Percentiles rank a stretch among this genome's conserved stretches.
phyloP scores from a whole-genome alignment of 2,888 invertebrate genomes.

The Brachycybe producta region DNA sequence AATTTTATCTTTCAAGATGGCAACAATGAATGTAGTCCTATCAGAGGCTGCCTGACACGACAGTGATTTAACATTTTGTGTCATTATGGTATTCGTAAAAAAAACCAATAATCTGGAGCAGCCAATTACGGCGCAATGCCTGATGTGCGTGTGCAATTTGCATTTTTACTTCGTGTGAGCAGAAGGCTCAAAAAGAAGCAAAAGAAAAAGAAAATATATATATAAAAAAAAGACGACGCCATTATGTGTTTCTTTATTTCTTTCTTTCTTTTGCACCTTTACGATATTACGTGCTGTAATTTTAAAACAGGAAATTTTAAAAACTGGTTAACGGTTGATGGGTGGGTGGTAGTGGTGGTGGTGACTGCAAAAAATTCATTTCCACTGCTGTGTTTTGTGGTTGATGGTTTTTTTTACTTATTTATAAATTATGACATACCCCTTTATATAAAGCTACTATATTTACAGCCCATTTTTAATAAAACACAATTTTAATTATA shows the following conservation, averaged over 20 bases:
- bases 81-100: conserved; percentile 11
- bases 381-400: too few relatives aligned
- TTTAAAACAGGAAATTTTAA: too few relatives aligned
- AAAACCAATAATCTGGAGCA: conserved; percentile 8
- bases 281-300: too few relatives aligned
- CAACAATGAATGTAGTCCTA: conserved; percentile 13
- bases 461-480: too few relatives aligned
- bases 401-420: too few relatives aligned
- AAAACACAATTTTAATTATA: too few relatives aligned
- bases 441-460: too few relatives aligned
- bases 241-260: background rate
- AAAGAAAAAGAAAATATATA: background rate
- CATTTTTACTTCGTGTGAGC: background rate
- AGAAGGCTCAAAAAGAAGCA: background rate
- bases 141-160: background rate
- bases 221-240: background rate
- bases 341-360: too few relatives aligned
- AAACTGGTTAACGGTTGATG: too few relatives aligned
- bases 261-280: background rate
- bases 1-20: conserved; percentile 16
- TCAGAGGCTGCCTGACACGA: conserved; percentile 6
- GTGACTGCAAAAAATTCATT: too few relatives aligned
- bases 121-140: conserved; percentile 7
- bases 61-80: conserved; percentile 14
- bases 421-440: too few relatives aligned